phyloP scores from a whole-genome alignment of 1,140 invertebrate genomes.

The Amphibalanus amphitrite region DNA sequence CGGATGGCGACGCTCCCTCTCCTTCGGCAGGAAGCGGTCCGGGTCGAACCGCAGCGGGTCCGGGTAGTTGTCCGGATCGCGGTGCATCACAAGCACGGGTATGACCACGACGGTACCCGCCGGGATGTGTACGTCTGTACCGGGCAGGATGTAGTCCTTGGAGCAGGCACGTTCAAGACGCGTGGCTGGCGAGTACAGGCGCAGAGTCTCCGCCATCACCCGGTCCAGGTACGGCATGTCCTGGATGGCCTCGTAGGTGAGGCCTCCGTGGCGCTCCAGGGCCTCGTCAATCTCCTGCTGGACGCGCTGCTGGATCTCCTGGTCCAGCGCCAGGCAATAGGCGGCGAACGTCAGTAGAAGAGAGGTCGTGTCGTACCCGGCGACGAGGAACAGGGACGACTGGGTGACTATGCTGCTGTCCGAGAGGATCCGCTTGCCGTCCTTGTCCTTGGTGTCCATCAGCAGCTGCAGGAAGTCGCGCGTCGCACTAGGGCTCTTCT shows the following conservation, averaged over 20 bases:
- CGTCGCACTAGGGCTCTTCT: too few species aligned
- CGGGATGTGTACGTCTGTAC: slow-evolving; percentile 16
- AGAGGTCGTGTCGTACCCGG: neutral
- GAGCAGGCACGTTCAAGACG: slow-evolving; percentile 35
- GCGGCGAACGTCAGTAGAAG: neutral
- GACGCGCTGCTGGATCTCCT: too few species aligned
- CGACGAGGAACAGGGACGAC: neutral
- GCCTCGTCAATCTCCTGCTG: neutral
- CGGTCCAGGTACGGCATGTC: neutral
- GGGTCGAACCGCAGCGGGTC: slow-evolving; percentile 31
- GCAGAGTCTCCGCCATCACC: slow-evolving; percentile 34
- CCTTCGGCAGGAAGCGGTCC: slow-evolving; percentile 20
- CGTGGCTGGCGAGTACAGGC: slow-evolving; percentile 40
- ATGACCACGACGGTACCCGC: slow-evolving; percentile 16
- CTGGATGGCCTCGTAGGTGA: neutral
- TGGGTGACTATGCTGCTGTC: neutral
- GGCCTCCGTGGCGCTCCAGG: neutral
- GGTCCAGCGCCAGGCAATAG: neutral
- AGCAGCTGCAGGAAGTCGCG: too few species aligned
- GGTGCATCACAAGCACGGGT: slow-evolving; percentile 34
- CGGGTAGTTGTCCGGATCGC: slow-evolving; percentile 41
- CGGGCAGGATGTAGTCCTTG: slow-evolving; percentile 35
- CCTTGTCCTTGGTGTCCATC: neutral
- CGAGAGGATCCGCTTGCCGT: neutral
- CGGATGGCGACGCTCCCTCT: slow-evolving; percentile 36